Base-by-base conservation (phyloP, 2,888 invertebrate genomes). In the Cantharis flavilabris region DNA sequence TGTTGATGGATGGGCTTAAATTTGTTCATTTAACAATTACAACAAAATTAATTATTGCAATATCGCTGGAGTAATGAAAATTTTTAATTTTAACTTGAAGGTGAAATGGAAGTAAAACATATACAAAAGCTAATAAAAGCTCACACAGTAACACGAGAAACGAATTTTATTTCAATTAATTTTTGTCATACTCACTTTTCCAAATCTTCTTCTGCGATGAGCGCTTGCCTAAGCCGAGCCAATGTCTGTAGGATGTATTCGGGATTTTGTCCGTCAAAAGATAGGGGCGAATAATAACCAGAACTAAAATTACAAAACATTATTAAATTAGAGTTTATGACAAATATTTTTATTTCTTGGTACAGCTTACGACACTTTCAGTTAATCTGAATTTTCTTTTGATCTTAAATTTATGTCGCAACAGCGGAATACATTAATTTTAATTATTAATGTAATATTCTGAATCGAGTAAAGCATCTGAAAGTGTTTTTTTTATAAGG, bases 241-340 rank as follows among this genome's bases (percentile, higher is more conserved):
- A 96, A 90, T 88, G 96, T 91, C 83, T 95, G 94, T 89, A 94
- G 87, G 79, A 96, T 92, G 78, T 94, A 94, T 87, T 96, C 94
- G 0, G 95, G 94, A 83, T 95, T 94, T 82, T 94, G 94, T 76
- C 93, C 92, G 82, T 91, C 89, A 33, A 92, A 92, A 28, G 81
- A 76, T 79, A 85, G 77, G 5, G 86, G 84, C 23, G 86, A 86
- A 78, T 87, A 87, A 80, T 86, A 88, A 28, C 84, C 86, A 65
- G 87, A 85, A 80, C 86, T 87, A 82, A 85, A 64, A 78, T 16
- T 30, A 76, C 20, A 71, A 2, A 69, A 23, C 18, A 69, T 69
- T 30, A 69, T 9, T 30, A 26, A 16, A 67, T 67, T 67, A 23
- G n/a, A 9, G 13, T 13, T 67, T 67, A 23, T 23, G 3, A 64